Percentiles rank a stretch among this genome's conserved stretches.
Conservation (phyloP, 2,113 vertebrate species). For the Saimiri boliviensis region DNA sequence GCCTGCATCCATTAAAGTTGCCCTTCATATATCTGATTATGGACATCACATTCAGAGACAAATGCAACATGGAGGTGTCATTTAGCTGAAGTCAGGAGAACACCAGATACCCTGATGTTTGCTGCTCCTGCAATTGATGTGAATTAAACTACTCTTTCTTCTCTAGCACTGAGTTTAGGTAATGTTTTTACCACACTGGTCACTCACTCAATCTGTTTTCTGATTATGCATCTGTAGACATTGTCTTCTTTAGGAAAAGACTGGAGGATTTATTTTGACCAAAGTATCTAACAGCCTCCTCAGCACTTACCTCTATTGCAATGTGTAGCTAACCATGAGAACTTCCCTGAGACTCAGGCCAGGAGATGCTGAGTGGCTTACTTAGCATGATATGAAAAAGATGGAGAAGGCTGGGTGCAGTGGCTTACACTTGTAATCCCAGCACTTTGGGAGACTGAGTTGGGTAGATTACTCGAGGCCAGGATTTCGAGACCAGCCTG, state of each 20-base stretch:
- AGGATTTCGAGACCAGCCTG: too few relatives aligned
- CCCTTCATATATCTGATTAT: background rate
- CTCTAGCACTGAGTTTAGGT: background rate
- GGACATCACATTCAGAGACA: background rate
- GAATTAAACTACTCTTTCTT: background rate
- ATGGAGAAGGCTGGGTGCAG: too few relatives aligned
- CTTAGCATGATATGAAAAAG: background rate
- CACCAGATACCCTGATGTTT: fast-evolving
- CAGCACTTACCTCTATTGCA: background rate
- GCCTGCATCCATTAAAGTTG: background rate
- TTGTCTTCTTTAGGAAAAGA: background rate
- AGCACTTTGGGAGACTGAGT: too few relatives aligned
- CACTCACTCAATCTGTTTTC: background rate
- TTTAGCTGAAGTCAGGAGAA: background rate
- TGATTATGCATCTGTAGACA: background rate
- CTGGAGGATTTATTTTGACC: background rate
- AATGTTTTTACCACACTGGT: background rate
- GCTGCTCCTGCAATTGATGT: too few relatives aligned
- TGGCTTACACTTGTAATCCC: too few relatives aligned
- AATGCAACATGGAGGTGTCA: fast-evolving
- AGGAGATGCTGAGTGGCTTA: background rate
- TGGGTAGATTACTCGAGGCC: too few relatives aligned
- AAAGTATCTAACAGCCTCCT: background rate
- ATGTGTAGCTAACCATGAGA: too few relatives aligned
- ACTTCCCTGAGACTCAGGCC: background rate